Percentiles rank a stretch among this genome's conserved stretches.
phyloP scores from a whole-genome alignment of 2,113 vertebrate species.

The Thunnus maccoyii region DNA sequence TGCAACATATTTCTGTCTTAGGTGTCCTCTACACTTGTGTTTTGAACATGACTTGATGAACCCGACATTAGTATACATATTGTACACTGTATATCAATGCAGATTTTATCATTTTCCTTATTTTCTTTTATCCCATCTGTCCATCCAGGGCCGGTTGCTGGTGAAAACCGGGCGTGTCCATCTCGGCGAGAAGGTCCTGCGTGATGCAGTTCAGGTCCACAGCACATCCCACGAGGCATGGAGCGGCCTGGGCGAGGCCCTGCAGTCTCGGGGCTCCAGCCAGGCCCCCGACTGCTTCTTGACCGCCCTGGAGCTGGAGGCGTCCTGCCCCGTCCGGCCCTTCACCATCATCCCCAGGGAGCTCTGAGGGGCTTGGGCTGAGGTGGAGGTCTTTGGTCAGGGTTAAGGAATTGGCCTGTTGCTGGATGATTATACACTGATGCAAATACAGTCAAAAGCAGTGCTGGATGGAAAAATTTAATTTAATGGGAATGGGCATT shows the following conservation, averaged over 20 bases:
- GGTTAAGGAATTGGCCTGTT: not conserved
- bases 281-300: conserved; percentile 95
- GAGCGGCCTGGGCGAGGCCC: conserved; percentile 94
- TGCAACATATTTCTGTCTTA: not conserved
- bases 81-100: too few species aligned
- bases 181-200: conserved; percentile 94
- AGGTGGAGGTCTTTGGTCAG: not conserved
- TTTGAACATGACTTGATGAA: not conserved
- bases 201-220: conserved; percentile 91
- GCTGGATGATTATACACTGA: not conserved
- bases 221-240: conserved; percentile 93
- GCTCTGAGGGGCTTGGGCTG: conserved; percentile 82
- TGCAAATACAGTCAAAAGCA: not conserved
- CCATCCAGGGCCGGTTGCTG: conserved; percentile 90
- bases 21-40: too few species aligned
- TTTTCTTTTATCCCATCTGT: conserved; percentile 37
- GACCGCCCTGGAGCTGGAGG: conserved; percentile 95
- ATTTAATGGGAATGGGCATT: conserved; percentile 4
- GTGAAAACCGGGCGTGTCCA: conserved; percentile 87
- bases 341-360: conserved; percentile 95
- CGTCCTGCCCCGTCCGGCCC: conserved; percentile 92
- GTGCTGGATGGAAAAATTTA: not conserved
- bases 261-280: conserved; percentile 88
- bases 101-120: not conserved
- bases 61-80: not conserved